Evolutionary conservation across 1,140 invertebrate genomes (phyloP).

Genomic region (Drosophila orena): DNA sequence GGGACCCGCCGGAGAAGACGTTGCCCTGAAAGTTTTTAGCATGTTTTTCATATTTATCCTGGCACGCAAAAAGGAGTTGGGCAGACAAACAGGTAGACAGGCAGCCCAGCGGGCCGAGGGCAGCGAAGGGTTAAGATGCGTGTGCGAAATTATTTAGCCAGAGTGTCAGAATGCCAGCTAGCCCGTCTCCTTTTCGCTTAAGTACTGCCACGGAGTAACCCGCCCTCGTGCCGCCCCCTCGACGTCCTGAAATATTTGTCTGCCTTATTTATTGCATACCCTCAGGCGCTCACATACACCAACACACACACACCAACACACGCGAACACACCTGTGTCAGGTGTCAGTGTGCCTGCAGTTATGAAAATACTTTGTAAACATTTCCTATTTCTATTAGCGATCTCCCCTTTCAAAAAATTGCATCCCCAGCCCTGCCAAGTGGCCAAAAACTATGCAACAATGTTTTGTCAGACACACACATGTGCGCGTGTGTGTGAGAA

Average conservation of each 20-base stretch:
- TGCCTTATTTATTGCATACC: conserved; percentile 69
- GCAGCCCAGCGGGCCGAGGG: conserved; percentile 6
- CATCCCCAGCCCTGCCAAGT: conserved; percentile 24
- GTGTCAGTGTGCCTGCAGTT: conserved; percentile 81
- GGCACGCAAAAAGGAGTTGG: conserved; percentile 39
- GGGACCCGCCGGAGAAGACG: conserved; percentile 17
- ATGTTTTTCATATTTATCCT: conserved; percentile 82
- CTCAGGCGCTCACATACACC: conserved; percentile 22
- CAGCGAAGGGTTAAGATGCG: conserved; percentile 71
- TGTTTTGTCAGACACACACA: conserved; percentile 67
- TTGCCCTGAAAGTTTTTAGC: conserved; percentile 62
- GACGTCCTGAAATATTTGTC: conserved; percentile 63
- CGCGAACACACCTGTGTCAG: conserved; percentile 56
- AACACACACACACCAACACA: too few relatives aligned
- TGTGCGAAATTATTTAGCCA: conserved; percentile 80
- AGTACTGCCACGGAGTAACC: conserved; percentile 17
- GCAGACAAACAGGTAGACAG: conserved; percentile 46
- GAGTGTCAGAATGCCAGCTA: conserved; percentile 76
- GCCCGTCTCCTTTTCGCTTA: conserved; percentile 28
- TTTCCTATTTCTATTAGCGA: conserved; percentile 84
- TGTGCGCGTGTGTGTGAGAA: not conserved
- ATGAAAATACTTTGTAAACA: conserved; percentile 84
- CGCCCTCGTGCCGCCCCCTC: too few relatives aligned
- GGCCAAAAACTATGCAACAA: conserved; percentile 78
- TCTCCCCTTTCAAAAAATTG: conserved; percentile 51